Base-by-base conservation (phyloP, 1,140 invertebrate species). In the Papilio glaucus region DNA sequence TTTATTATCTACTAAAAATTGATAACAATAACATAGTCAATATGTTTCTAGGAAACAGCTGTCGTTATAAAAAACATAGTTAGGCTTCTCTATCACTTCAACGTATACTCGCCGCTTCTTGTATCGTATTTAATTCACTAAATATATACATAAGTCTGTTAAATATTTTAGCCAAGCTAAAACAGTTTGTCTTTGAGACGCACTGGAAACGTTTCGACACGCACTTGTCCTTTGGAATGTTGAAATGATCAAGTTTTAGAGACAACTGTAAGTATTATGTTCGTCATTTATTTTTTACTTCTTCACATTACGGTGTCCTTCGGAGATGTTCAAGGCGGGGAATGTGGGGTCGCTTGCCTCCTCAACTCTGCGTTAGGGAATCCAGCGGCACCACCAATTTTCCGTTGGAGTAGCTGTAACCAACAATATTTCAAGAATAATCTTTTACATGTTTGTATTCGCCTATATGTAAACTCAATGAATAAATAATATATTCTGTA, bases 381-480 rank as follows among this genome's bases (percentile, higher is more conserved):
- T 93, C 93, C 93, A 94, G 60, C 89, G 90, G 91, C 92, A 93
- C 93, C 91, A 94, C 93, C 91, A 94, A 83, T 93, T 94, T 91
- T 93, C 92, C 85, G 89, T 93, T 88, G 83, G 92, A 90, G 93
- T 90, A 89, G 88, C 93, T 94, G 86, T 53, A 93, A 93, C 49
- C 18, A 57, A 57, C 18, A n/a, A n/a, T n/a, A 26, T 24, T 57
- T 57, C 5, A 24, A 26, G 12, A 12, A 1, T 26, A 5, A 12
- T 26, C 24, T 24, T 57, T 12, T 24, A 10, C 10, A 57, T 12
- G 45, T 24, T 24, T 10, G 21, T 24, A 21, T 24, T 10, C 45
- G 0, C 2, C 10, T 53, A 4, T 18, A 49, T 49, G 45, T 18
- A 49, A 49, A 49, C 21, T 8, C 18, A 49, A 49, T 57, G 21